A percentile compares a stretch with the other conserved stretches of the same genome.
Conservation (phyloP, 2,888 invertebrate genomes). For the Dioctria rufipes region DNA sequence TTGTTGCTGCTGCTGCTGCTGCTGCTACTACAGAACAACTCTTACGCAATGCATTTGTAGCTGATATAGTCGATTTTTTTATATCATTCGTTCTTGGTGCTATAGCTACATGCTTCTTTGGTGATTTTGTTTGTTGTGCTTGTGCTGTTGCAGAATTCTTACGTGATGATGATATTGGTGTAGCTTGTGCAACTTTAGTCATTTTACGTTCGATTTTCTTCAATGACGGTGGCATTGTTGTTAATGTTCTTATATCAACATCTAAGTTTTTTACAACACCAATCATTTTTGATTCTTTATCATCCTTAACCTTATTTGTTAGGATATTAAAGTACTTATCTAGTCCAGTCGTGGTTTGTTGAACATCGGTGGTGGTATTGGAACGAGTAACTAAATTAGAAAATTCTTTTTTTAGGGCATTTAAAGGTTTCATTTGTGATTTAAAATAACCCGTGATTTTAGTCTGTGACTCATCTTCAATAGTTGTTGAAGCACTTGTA, state of each 20-base stretch:
- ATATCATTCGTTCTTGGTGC: slow-evolving; percentile 70
- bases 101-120: slow-evolving; percentile 71
- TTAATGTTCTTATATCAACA: slow-evolving; percentile 48
- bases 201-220: slow-evolving; percentile 71
- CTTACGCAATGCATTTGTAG: slow-evolving; percentile 37
- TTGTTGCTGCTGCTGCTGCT: not conserved
- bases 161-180: slow-evolving; percentile 67
- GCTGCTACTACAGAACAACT: too few relatives aligned
- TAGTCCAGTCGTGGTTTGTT: slow-evolving; percentile 65
- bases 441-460: slow-evolving; percentile 90
- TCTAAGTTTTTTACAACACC: slow-evolving; percentile 43
- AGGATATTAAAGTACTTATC: slow-evolving; percentile 70
- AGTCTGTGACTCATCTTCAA: slow-evolving; percentile 74
- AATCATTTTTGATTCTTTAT: slow-evolving; percentile 57
- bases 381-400: slow-evolving; percentile 24
- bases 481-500: too few relatives aligned
- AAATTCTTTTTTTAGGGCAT: slow-evolving; percentile 72
- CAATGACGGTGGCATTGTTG: slow-evolving; percentile 68
- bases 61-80: slow-evolving; percentile 60
- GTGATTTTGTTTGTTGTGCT: slow-evolving; percentile 64
- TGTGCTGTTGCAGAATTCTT: slow-evolving; percentile 65
- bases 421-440: slow-evolving; percentile 84
- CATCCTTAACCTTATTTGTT: slow-evolving; percentile 65
- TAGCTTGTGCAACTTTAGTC: slow-evolving; percentile 70
- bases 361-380: slow-evolving; percentile 52